Percentiles rank a stretch among this genome's conserved stretches.
Evolutionary conservation across 1,140 invertebrate genomes (phyloP).

Genomic region (Pseudomyrmex flavicornis): DNA sequence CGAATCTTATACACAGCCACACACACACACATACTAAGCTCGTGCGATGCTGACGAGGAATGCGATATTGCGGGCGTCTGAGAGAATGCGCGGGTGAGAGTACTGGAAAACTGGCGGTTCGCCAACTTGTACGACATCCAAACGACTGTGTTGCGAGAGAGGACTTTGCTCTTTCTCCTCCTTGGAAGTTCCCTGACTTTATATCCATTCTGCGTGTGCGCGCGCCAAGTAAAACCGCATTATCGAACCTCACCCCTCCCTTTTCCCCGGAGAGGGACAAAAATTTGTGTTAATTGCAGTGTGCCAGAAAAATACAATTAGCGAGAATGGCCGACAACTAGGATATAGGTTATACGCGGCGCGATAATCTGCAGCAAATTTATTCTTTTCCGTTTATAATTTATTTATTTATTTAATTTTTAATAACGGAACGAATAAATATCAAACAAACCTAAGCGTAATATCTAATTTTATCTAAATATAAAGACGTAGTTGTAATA

Average conservation of each 20-base stretch:
- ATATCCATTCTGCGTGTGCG: constrained; percentile 28
- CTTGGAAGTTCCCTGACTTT: constrained; percentile 65
- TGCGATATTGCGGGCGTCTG: constrained; percentile 59
- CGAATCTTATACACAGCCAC: constrained; percentile 18
- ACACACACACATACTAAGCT: constrained; percentile 17
- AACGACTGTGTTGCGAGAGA: constrained; percentile 52
- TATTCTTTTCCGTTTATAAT: no score
- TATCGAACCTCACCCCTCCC: not conserved
- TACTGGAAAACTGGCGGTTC: constrained; percentile 65
- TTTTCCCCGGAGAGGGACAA: not conserved
- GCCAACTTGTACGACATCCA: constrained; percentile 75
- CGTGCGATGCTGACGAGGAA: constrained; percentile 62
- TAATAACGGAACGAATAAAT: no score
- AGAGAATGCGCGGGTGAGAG: constrained; percentile 48
- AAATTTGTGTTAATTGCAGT: constrained; percentile 17
- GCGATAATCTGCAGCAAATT: not conserved
- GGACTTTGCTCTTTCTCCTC: constrained; percentile 71
- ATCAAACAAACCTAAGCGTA: no score
- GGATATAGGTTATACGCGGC: no score
- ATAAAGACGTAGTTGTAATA: no score
- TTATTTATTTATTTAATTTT: no score
- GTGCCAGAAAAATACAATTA: not conserved
- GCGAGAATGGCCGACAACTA: not conserved
- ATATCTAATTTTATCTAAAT: no score
- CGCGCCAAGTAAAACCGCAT: not conserved